phyloP scores from a whole-genome alignment of 1,140 invertebrate species.

The Neodiprion fabricii region DNA sequence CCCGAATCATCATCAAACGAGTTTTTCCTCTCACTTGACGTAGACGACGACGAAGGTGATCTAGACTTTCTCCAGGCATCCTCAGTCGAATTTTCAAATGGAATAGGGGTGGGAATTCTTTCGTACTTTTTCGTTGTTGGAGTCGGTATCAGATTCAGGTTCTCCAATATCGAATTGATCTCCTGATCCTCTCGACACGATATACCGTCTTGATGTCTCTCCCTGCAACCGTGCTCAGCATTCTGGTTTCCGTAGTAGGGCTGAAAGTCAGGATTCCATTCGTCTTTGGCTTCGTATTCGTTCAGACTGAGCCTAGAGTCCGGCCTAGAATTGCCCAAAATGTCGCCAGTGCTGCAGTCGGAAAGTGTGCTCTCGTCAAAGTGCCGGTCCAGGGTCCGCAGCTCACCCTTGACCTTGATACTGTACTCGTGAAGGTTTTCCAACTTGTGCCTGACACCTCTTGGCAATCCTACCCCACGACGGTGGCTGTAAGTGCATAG shows the following conservation, averaged over 20 bases:
- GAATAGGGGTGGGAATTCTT: slow-evolving; percentile 50
- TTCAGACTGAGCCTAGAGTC: slow-evolving; percentile 30
- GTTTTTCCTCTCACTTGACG: slow-evolving; percentile 40
- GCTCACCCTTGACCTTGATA: slow-evolving; percentile 45
- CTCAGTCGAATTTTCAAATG: slow-evolving; percentile 35
- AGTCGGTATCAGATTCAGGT: background rate
- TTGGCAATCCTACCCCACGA: slow-evolving; percentile 35
- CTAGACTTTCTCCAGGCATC: slow-evolving; percentile 29
- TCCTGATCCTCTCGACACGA: background rate
- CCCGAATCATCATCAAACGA: slow-evolving; percentile 48
- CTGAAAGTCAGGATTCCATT: background rate
- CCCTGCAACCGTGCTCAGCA: background rate
- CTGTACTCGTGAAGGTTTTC: slow-evolving; percentile 58
- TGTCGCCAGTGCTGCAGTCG: slow-evolving; percentile 43
- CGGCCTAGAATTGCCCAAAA: slow-evolving; percentile 29
- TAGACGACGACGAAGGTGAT: slow-evolving; percentile 21
- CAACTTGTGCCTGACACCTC: slow-evolving; percentile 45
- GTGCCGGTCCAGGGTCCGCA: slow-evolving; percentile 42
- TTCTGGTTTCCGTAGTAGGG: background rate
- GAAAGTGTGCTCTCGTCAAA: slow-evolving; percentile 42
- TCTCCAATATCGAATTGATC: background rate
- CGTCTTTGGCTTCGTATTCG: slow-evolving; percentile 21
- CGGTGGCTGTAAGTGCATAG: slow-evolving; percentile 49
- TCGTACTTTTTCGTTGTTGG: slow-evolving; percentile 37
- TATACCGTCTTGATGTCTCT: background rate